Conservation (phyloP, 2,888 invertebrate genomes). For the Venustoraphidia nigricollis region DNA sequence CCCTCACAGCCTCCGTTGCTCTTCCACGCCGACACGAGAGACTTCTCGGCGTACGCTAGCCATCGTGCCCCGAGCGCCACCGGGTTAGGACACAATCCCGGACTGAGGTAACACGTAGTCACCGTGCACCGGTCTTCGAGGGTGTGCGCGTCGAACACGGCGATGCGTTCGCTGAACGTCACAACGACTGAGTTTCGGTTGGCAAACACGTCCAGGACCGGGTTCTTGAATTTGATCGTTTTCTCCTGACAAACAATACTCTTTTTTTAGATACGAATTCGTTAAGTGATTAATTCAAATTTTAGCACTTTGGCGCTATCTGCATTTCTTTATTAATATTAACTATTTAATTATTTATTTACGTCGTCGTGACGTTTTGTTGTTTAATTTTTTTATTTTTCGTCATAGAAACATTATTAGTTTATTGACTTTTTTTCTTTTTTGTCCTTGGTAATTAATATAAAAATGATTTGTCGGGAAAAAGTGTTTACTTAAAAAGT, state of each 20-base stretch:
- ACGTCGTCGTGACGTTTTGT: too few species aligned
- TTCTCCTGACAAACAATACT: slow-evolving; percentile 49
- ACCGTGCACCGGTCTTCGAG: slow-evolving; percentile 76
- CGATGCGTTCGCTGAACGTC: slow-evolving; percentile 78
- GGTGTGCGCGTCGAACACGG: slow-evolving; percentile 78
- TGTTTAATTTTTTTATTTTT: too few species aligned
- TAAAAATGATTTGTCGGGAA: too few species aligned
- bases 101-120: slow-evolving; percentile 79
- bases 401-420: too few species aligned
- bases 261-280: too few species aligned
- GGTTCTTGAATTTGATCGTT: slow-evolving; percentile 83
- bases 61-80: slow-evolving; percentile 74
- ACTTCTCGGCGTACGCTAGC: slow-evolving; percentile 77
- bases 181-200: slow-evolving; percentile 78
- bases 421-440: too few species aligned
- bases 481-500: too few species aligned
- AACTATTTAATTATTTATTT: too few species aligned
- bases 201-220: slow-evolving; percentile 74
- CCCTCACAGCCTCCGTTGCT: slow-evolving; percentile 75
- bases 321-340: too few species aligned
- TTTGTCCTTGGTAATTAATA: too few species aligned
- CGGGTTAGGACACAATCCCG: slow-evolving; percentile 67
- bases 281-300: too few species aligned
- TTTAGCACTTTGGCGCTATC: too few species aligned
- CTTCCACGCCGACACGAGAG: slow-evolving; percentile 57